Conservation (phyloP, 2,113 vertebrate species). For the Tiliqua scincoides region DNA sequence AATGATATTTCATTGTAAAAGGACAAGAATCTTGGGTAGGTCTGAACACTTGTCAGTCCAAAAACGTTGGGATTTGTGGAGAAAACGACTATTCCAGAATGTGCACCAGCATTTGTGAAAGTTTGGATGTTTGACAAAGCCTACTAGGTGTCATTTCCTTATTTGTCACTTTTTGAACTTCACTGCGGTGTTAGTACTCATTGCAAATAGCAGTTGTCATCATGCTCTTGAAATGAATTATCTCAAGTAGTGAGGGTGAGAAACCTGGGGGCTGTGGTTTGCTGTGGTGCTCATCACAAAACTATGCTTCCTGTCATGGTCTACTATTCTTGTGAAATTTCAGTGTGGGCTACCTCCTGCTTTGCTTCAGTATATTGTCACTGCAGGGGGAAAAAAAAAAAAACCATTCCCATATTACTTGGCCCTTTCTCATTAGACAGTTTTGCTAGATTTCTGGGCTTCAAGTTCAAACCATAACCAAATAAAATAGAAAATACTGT, state of each 20-base stretch:
- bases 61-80: background rate
- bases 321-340: background rate
- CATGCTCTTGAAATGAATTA: background rate
- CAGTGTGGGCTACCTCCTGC: background rate
- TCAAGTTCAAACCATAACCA: background rate
- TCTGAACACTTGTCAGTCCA: background rate
- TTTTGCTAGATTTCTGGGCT: background rate
- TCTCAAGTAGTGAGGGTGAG: background rate
- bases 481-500: background rate
- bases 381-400: too few species aligned
- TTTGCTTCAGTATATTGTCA: background rate
- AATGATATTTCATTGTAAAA: background rate
- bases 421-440: background rate
- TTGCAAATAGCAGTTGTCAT: background rate
- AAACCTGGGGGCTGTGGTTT: background rate
- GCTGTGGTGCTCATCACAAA: background rate
- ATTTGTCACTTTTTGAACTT: background rate
- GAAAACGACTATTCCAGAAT: background rate
- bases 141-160: background rate
- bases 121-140: background rate
- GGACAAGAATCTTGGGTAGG: background rate
- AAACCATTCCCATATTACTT: background rate
- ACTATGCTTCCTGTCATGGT: background rate
- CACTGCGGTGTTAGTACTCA: background rate
- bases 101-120: background rate